phyloP scores from a whole-genome alignment of 2,888 invertebrate genomes.

The Opisthograptis luteolata region DNA sequence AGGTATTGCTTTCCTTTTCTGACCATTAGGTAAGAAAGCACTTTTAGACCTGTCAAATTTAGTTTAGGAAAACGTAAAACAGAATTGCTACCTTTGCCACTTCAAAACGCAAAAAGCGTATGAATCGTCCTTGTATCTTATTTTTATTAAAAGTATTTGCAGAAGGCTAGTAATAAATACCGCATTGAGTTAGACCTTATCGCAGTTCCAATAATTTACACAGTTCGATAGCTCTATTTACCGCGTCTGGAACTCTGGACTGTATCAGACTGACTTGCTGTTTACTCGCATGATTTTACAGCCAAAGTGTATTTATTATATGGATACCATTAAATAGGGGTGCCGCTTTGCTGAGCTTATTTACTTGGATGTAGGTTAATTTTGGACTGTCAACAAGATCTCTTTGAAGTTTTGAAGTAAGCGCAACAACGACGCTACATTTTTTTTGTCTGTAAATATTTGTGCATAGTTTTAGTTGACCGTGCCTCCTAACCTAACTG shows the following conservation, averaged over 20 bases:
- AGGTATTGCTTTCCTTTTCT: no score
- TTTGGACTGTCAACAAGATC: not conserved
- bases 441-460: no score
- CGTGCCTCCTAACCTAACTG: no score
- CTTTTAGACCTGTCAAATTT: no score
- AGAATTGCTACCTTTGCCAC: no score
- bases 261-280: conserved; percentile 23
- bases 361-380: no score
- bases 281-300: conserved; percentile 23
- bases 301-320: not conserved
- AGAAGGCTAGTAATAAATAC: conserved; percentile 25
- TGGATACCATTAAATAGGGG: no score
- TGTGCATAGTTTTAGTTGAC: no score
- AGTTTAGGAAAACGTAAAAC: no score
- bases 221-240: conserved; percentile 26
- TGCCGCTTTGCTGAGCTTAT: no score
- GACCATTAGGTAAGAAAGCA: no score
- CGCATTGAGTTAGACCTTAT: conserved; percentile 40
- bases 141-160: not conserved
- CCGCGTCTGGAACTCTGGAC: conserved; percentile 29
- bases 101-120: conserved; percentile 1
- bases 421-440: no score
- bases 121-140: not conserved
- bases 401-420: not conserved
- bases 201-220: conserved; percentile 39